Evolutionary conservation across 2,888 invertebrate species (phyloP), one percentile per base, ranked within the genome.

Genomic region (Bombylius discolor): DNA sequence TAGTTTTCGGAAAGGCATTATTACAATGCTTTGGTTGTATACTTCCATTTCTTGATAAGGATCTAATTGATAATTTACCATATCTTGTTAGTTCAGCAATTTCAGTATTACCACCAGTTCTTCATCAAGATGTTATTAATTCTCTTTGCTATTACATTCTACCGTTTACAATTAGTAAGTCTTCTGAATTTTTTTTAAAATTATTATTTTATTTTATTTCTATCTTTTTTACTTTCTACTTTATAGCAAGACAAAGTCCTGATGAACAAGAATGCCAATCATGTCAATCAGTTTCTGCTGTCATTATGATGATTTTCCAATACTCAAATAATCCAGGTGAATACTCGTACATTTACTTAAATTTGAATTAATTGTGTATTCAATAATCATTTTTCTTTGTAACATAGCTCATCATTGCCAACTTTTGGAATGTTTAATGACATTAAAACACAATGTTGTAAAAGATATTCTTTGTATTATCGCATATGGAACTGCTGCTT

Each of bases 341-440:
- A 68, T 67, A 34, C 32, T n/a, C 23, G 23, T 45, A 49, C 39
- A 12, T 11, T 42, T 42, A 4, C 6, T 8, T 2, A 36, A 8
- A 6, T 36, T 36, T 36, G 36, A 8, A 36, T 8, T 36, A 36
- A 36, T 36, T 36, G 1, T 36, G 9, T 36, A 36, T 36, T 36
- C 33, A 49, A 12, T 36, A 8, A 53, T 5, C 46, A 31, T 47
- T 6, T 55, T 47, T 51, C 50, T 53, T 67, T 71, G 49, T 71
- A n/a, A n/a, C n/a, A n/a, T n/a, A 90, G 95, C 93, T 0, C 93
- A 93, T 71, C 98, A 98, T 76, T 94, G 96, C 74, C 95, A 97
- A 76, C 81, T 98, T 45, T 77, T 98, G 58, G 98, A 99, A 75
- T 93, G 94, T 68, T 77, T 98, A 57, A 96, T 99, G 96, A 87